A percentile compares a stretch with the other conserved stretches of the same genome.
phyloP scores from a whole-genome alignment of 2,113 vertebrate genomes.

The Oxygymnocypris stewartii region DNA sequence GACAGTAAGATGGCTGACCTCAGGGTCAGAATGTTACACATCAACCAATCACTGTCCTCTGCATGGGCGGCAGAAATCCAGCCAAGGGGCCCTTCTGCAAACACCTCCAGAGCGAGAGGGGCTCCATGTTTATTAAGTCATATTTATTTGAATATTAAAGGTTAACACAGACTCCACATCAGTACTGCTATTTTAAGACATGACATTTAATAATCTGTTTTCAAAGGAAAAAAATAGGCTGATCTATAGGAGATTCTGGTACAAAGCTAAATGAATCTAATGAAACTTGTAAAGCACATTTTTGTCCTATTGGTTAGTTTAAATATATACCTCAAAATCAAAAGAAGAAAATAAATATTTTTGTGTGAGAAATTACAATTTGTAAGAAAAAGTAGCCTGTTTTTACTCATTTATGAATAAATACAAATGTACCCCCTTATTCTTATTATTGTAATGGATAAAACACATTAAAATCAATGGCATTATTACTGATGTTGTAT shows the following conservation, averaged over 20 bases:
- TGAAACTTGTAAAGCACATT: too few species aligned
- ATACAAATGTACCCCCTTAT: background rate
- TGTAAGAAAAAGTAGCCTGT: background rate
- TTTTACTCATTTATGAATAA: background rate
- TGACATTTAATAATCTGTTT: background rate
- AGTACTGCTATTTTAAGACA: background rate
- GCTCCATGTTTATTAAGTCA: background rate
- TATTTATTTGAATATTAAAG: conserved; percentile 1
- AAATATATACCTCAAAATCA: background rate
- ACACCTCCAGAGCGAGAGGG: conserved; percentile 38
- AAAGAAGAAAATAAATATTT: background rate
- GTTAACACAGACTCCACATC: background rate
- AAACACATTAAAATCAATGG: background rate
- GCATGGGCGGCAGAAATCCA: conserved; percentile 44
- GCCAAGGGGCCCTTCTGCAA: conserved; percentile 25
- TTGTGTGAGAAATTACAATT: background rate
- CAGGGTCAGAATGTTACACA: conserved; percentile 26
- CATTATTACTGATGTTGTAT: background rate
- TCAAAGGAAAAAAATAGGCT: background rate
- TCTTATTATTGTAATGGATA: background rate
- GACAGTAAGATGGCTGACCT: conserved; percentile 30
- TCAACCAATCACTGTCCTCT: conserved; percentile 42
- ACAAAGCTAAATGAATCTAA: too few species aligned
- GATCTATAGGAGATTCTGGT: background rate
- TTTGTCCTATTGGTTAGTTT: too few species aligned